Evolutionary conservation across 2,113 vertebrate species (phyloP).

Genomic region (rabbit (Oryctolagus cuniculus)): DNA sequence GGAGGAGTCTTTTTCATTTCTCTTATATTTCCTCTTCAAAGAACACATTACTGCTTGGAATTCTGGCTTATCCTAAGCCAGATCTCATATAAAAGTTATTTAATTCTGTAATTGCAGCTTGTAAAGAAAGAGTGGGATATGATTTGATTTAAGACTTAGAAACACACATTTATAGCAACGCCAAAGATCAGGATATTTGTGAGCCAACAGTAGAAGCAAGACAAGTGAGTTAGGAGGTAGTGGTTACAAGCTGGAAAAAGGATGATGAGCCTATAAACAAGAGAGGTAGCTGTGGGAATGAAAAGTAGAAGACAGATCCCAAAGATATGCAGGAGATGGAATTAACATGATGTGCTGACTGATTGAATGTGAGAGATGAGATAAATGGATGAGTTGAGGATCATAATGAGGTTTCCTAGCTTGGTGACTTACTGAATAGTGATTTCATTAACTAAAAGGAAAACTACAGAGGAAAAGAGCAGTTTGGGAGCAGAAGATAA

Average conservation of each 20-base stretch:
- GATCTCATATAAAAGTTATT: background rate
- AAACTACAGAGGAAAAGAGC: conserved; percentile 26
- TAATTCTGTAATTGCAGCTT: conserved; percentile 56
- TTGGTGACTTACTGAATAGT: conserved; percentile 57
- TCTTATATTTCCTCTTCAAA: background rate
- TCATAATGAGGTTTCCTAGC: conserved; percentile 72
- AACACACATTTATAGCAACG: background rate
- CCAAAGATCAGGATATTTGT: background rate
- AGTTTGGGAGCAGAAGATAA: conserved; percentile 31
- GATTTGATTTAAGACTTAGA: conserved; percentile 38
- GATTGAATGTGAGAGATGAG: conserved; percentile 71
- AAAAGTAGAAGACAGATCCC: conserved; percentile 36
- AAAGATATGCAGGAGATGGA: conserved; percentile 54
- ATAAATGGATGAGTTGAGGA: conserved; percentile 69
- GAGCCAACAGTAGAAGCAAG: background rate
- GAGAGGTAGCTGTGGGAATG: conserved; percentile 20
- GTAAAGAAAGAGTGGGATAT: conserved; percentile 8
- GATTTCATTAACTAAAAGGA: conserved; percentile 72
- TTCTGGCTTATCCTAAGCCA: background rate
- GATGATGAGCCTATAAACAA: background rate
- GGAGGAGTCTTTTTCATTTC: background rate
- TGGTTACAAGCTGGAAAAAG: background rate
- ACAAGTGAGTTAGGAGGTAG: background rate
- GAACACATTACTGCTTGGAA: conserved; percentile 5
- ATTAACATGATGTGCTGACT: conserved; percentile 54